phyloP scores from a whole-genome alignment of 2,113 vertebrate species.

The Vireo altiloquus region DNA sequence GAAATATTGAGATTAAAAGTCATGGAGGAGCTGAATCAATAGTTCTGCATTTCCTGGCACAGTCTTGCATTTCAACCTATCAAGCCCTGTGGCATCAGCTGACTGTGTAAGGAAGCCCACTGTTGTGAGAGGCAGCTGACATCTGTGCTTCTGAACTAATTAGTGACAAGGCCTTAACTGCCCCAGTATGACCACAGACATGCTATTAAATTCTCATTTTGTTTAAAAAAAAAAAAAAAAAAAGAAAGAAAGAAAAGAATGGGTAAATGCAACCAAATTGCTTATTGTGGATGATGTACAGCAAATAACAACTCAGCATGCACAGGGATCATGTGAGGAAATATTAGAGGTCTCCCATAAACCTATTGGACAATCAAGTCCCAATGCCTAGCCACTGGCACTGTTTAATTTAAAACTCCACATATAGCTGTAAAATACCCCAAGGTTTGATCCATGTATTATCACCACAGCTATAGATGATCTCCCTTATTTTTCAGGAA shows the following conservation, averaged over 20 bases:
- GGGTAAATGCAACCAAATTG: background rate
- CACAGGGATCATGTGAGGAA: background rate
- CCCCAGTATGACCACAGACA: background rate
- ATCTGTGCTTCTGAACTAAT: background rate
- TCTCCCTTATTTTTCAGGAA: background rate
- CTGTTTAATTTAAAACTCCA: background rate
- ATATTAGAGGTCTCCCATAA: background rate
- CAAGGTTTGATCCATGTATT: background rate
- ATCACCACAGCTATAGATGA: background rate
- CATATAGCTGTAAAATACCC: background rate
- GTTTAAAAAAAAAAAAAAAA: background rate
- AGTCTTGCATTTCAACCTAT: background rate
- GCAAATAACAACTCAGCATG: background rate
- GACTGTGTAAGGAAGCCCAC: background rate
- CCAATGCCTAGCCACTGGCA: background rate
- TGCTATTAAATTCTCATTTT: background rate
- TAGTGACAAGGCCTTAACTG: background rate
- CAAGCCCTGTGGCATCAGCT: background rate
- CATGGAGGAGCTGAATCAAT: background rate
- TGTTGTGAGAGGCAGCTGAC: background rate
- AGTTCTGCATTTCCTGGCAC: background rate
- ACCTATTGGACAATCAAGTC: background rate
- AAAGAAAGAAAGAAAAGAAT: background rate
- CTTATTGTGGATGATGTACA: background rate
- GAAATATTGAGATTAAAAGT: background rate